These are phyloP conservation scores for Magallana nippona DNA, from an alignment of 2,888 invertebrate genomes.

Conservation along the genomic window DNA sequence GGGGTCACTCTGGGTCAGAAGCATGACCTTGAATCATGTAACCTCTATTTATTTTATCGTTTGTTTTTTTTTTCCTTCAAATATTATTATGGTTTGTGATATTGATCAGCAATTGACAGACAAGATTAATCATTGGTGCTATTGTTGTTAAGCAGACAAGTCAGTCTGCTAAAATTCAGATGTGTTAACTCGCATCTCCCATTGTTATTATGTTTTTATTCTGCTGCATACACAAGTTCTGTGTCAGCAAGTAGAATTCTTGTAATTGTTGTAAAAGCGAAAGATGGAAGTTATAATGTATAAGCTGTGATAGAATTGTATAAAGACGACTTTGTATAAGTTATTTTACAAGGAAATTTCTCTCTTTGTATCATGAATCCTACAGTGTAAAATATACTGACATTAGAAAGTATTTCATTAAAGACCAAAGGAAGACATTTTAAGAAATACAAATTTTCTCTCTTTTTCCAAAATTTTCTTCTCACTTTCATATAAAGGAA, in stretches of 20 bases:
- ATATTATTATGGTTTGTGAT: background rate
- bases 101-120: conserved; percentile 29
- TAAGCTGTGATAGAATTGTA: background rate
- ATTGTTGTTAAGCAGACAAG: conserved; percentile 23
- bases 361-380: background rate
- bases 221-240: background rate
- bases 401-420: background rate
- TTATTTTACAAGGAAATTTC: background rate
- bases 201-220: background rate
- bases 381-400: background rate
- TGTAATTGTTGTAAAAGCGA: background rate
- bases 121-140: conserved; percentile 22
- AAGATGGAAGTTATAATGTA: no score
- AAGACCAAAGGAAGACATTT: background rate
- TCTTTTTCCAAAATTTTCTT: conserved; percentile 1
- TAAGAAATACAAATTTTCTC: background rate
- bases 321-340: background rate
- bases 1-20: conserved; percentile 1
- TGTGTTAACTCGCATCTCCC: background rate
- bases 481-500: background rate
- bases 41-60: conserved; percentile 24
- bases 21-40: background rate
- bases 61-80: background rate
- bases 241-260: background rate
- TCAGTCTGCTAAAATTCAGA: conserved; percentile 1